Conservation (phyloP, 2,888 invertebrate species). For the Drosophila vallismaia region DNA sequence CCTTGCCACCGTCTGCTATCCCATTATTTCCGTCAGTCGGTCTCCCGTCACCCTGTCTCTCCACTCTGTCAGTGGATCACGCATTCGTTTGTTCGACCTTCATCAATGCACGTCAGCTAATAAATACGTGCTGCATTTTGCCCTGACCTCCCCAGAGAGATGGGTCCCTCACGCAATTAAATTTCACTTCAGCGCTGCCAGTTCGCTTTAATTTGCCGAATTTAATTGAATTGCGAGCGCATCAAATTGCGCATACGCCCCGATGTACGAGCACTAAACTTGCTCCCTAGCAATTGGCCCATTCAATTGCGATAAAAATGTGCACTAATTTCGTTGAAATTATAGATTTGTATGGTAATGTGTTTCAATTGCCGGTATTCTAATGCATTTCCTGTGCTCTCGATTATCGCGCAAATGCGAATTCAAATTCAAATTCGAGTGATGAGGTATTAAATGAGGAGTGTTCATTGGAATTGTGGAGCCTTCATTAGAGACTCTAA, state of each 20-base stretch:
- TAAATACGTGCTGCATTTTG: slow-evolving; percentile 75
- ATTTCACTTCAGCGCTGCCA: slow-evolving; percentile 56
- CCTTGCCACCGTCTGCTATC: background rate
- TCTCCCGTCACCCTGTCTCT: background rate
- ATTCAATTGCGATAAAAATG: slow-evolving; percentile 73
- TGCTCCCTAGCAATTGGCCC: slow-evolving; percentile 15
- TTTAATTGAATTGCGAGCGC: slow-evolving; percentile 67
- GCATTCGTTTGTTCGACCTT: slow-evolving; percentile 53
- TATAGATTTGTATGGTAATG: slow-evolving; percentile 70
- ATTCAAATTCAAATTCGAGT: slow-evolving; percentile 8
- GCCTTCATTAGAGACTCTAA: slow-evolving; percentile 7
- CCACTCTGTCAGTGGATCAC: slow-evolving; percentile 21
- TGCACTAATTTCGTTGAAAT: slow-evolving; percentile 74
- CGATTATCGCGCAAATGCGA: slow-evolving; percentile 22
- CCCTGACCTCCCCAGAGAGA: slow-evolving; percentile 28
- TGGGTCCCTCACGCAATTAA: slow-evolving; percentile 53
- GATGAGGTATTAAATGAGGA: slow-evolving; percentile 15
- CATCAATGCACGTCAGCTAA: slow-evolving; percentile 75
- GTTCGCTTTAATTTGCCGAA: slow-evolving; percentile 67
- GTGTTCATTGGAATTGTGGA: slow-evolving; percentile 9
- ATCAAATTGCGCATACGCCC: slow-evolving; percentile 64
- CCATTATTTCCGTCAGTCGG: background rate
- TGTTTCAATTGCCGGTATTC: slow-evolving; percentile 49
- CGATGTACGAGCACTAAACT: slow-evolving; percentile 19
- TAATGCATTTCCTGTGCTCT: slow-evolving; percentile 29